Conservation (phyloP, 2,888 invertebrate species). For the Eupithecia abbreviata region DNA sequence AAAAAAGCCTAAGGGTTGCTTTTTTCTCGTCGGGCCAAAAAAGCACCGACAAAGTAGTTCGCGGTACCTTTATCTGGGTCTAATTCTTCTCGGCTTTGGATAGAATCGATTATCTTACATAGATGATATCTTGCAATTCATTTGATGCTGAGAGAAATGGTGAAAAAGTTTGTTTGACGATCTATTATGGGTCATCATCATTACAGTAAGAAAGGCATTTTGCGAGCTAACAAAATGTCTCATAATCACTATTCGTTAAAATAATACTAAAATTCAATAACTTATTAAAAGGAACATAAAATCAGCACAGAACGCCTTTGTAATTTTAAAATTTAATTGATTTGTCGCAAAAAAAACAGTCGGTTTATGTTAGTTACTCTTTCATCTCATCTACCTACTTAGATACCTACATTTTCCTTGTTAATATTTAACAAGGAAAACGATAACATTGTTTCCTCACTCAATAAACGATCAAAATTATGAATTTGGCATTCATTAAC, state of each 20-base stretch:
- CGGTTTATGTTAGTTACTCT: background rate
- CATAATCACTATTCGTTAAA: background rate
- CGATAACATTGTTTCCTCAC: background rate
- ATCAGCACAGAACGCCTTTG: background rate
- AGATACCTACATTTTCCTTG: background rate
- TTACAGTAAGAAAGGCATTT: background rate
- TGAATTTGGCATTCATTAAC: background rate
- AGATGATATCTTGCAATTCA: slow-evolving; percentile 45
- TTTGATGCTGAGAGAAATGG: slow-evolving; percentile 32
- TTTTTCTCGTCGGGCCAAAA: slow-evolving; percentile 62
- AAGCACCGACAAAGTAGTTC: slow-evolving; percentile 74
- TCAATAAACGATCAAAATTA: background rate
- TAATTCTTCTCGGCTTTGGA: slow-evolving; percentile 60
- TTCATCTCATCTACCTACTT: background rate
- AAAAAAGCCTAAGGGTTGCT: slow-evolving; percentile 72
- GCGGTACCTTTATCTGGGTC: slow-evolving; percentile 63
- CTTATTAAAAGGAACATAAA: background rate
- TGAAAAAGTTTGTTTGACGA: slow-evolving; percentile 20
- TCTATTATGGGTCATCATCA: slow-evolving; percentile 14
- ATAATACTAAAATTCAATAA: background rate
- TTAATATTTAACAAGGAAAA: background rate
- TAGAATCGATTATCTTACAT: slow-evolving; percentile 65
- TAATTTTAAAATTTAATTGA: background rate
- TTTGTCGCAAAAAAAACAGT: background rate
- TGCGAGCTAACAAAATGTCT: background rate